These are phyloP conservation scores for Passerculus sandwichensis DNA, from an alignment of 2,797 vertebrate species.

Conservation along the genomic window DNA sequence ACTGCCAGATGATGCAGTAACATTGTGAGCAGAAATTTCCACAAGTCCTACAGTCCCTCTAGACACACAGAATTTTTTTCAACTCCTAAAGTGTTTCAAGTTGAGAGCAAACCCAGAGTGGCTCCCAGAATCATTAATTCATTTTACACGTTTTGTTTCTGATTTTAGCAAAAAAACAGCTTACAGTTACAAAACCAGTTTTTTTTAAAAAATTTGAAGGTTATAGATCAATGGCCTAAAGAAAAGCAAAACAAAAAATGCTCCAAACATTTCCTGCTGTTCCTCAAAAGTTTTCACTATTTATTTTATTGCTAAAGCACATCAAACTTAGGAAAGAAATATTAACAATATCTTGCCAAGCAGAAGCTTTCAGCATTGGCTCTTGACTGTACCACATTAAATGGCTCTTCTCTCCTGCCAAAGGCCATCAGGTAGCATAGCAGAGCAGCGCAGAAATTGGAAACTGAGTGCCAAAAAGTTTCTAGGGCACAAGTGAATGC, in stretches of 20 bases:
- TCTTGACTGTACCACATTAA: neutral
- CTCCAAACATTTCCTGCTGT: neutral
- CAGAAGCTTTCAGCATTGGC: neutral
- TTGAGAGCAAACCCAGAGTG: neutral
- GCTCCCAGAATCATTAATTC: neutral
- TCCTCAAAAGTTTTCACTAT: neutral
- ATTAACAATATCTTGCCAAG: neutral
- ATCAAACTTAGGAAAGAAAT: neutral
- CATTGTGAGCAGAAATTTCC: neutral
- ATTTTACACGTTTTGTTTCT: neutral
- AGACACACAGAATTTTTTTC: neutral
- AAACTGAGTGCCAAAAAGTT: neutral
- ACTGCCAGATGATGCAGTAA: neutral
- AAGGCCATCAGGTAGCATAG: neutral
- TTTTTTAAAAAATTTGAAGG: neutral
- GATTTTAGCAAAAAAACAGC: neutral
- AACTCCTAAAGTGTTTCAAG: neutral
- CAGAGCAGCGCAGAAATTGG: neutral
- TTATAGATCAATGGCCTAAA: neutral
- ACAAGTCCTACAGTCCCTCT: neutral
- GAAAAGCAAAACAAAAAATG: neutral
- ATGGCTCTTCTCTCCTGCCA: neutral
- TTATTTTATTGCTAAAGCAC: neutral
- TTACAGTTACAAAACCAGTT: neutral
- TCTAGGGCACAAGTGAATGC: constrained; percentile 39